Conservation (phyloP, 2,797 vertebrate genomes). For the Crypturellus tataupa region DNA sequence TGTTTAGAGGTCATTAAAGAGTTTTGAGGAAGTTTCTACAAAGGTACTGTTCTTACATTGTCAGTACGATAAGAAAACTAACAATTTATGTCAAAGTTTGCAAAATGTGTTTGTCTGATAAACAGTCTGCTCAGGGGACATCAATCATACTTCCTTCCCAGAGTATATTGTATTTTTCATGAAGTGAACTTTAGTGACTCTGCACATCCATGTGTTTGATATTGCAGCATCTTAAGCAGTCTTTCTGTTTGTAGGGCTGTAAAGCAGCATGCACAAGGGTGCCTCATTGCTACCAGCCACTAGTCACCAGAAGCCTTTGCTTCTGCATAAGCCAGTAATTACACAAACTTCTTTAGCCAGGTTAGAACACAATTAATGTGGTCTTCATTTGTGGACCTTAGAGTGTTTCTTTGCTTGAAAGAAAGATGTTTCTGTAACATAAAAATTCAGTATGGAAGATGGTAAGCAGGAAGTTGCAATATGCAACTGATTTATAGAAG, state of each 20-base stretch:
- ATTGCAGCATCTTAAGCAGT: constrained; percentile 57
- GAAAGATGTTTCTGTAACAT: background rate
- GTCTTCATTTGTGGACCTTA: background rate
- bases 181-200: constrained; percentile 82
- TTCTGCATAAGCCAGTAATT: background rate
- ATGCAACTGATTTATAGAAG: background rate
- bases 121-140: constrained; percentile 81
- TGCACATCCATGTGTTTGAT: constrained; percentile 62
- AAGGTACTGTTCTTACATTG: constrained; percentile 76
- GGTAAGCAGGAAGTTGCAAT: background rate
- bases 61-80: constrained; percentile 82
- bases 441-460: background rate
- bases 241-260: background rate
- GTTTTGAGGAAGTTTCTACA: constrained; percentile 81
- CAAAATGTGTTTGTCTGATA: constrained; percentile 85
- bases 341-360: background rate
- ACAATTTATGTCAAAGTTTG: constrained; percentile 86
- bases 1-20: constrained; percentile 87
- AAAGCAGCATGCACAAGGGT: background rate
- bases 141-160: constrained; percentile 81
- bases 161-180: constrained; percentile 83
- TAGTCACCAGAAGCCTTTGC: background rate
- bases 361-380: background rate
- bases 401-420: background rate
- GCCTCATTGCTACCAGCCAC: background rate